Conservation (phyloP, 53 echinoderm and acorn worm species). For the Temnopleurus reevesii region DNA sequence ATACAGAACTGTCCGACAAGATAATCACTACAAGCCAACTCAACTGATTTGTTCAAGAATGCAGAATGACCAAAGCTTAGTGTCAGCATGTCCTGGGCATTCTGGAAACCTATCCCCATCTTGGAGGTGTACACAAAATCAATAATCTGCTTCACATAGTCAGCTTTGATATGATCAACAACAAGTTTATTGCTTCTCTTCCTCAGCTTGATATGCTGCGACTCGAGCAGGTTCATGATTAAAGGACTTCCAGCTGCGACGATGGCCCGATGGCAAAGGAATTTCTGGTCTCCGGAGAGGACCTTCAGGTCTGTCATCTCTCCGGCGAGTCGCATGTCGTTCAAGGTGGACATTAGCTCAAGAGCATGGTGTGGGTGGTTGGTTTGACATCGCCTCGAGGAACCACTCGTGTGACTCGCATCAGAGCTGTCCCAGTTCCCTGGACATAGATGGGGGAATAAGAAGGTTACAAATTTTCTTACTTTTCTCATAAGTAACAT, state of each 20-base stretch:
- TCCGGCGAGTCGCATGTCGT: slow-evolving; percentile 79
- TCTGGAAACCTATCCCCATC: slow-evolving; percentile 71
- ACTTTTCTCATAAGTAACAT: too few species aligned
- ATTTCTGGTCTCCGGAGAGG: slow-evolving; percentile 55
- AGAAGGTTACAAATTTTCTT: too few species aligned
- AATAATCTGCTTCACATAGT: slow-evolving; percentile 70
- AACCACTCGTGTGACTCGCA: slow-evolving; percentile 20
- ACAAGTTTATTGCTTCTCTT: slow-evolving; percentile 57
- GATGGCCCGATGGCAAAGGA: slow-evolving; percentile 78
- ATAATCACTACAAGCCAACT: slow-evolving; percentile 86
- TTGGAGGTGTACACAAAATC: slow-evolving; percentile 88
- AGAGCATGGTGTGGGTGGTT: slow-evolving; percentile 75
- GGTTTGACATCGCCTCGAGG: neutral
- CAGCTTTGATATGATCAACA: slow-evolving; percentile 63
- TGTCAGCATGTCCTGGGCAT: slow-evolving; percentile 80
- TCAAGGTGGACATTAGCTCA: slow-evolving; percentile 74
- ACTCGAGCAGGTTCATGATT: slow-evolving; percentile 59
- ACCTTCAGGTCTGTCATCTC: slow-evolving; percentile 77
- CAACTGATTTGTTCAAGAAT: slow-evolving; percentile 82
- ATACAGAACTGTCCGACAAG: slow-evolving; percentile 80
- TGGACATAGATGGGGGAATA: too few species aligned
- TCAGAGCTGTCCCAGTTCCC: slow-evolving; percentile 43
- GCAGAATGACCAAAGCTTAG: slow-evolving; percentile 67
- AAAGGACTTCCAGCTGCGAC: slow-evolving; percentile 94
- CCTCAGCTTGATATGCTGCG: slow-evolving; percentile 41